These are phyloP conservation scores for Limnothrissa miodon DNA, from an alignment of 2,113 vertebrate genomes.

Conservation along the genomic window DNA sequence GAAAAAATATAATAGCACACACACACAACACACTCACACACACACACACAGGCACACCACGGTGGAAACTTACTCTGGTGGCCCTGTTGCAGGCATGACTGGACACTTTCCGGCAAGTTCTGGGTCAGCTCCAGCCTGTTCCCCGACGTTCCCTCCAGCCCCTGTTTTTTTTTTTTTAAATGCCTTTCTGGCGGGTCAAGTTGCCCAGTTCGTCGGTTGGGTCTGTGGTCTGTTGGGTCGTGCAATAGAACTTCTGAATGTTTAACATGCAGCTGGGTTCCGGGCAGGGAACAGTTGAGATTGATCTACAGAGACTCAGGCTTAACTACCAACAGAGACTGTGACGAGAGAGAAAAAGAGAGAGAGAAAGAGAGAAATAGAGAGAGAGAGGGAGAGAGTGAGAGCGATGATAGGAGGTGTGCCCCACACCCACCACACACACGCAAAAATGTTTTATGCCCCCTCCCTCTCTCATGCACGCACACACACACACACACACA, in stretches of 20 bases:
- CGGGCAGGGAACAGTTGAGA: background rate
- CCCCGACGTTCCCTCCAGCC: background rate
- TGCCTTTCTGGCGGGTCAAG: background rate
- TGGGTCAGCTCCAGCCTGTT: background rate
- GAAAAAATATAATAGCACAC: background rate
- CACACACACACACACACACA: background rate
- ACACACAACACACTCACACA: no score
- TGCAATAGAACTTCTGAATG: background rate
- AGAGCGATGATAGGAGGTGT: background rate
- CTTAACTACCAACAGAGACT: background rate
- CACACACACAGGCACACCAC: background rate
- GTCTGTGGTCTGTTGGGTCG: background rate
- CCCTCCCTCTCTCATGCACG: background rate
- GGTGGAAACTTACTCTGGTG: constrained; percentile 59
- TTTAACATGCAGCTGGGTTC: background rate
- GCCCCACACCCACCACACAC: background rate
- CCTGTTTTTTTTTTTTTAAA: background rate
- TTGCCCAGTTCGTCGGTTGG: background rate
- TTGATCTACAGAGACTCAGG: background rate
- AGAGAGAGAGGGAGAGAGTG: background rate
- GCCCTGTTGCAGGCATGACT: constrained; percentile 59
- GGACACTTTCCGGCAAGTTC: constrained; percentile 22
- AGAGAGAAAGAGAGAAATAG: background rate
- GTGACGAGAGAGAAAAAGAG: background rate
- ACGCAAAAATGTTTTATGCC: background rate